Evolutionary conservation across 2,888 invertebrate species (phyloP).

Genomic region (Autographa pulchrina): DNA sequence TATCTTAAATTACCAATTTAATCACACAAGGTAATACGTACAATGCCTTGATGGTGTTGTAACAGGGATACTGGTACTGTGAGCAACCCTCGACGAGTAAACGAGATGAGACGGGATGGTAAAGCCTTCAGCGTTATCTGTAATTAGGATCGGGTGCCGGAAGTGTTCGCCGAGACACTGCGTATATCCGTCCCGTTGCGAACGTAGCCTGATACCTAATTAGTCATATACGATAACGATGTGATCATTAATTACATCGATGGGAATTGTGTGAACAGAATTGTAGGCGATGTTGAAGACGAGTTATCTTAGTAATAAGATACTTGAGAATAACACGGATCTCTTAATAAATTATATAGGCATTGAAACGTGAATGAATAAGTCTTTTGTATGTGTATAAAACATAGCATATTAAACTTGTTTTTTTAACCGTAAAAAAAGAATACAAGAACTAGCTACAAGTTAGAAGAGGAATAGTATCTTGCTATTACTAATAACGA

Average conservation of each 20-base stretch:
- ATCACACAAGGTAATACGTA: constrained; percentile 41
- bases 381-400: not conserved
- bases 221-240: constrained; percentile 54
- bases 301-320: not conserved
- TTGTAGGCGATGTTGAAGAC: not conserved
- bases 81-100: constrained; percentile 68
- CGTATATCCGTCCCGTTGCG: constrained; percentile 64
- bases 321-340: not conserved
- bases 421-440: not conserved
- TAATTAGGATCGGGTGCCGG: constrained; percentile 85
- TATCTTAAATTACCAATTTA: constrained; percentile 9
- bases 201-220: constrained; percentile 52
- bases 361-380: not conserved
- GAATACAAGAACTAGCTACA: not conserved
- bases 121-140: constrained; percentile 78
- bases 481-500: not conserved
- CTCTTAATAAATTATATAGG: not conserved
- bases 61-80: constrained; percentile 48
- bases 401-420: not conserved
- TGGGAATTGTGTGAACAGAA: constrained; percentile 23
- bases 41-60: constrained; percentile 47
- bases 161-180: constrained; percentile 75
- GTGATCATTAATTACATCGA: constrained; percentile 47
- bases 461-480: not conserved
- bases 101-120: constrained; percentile 75